Conservation (phyloP, 2,888 invertebrate genomes). For the Trissolcus japonicus region DNA sequence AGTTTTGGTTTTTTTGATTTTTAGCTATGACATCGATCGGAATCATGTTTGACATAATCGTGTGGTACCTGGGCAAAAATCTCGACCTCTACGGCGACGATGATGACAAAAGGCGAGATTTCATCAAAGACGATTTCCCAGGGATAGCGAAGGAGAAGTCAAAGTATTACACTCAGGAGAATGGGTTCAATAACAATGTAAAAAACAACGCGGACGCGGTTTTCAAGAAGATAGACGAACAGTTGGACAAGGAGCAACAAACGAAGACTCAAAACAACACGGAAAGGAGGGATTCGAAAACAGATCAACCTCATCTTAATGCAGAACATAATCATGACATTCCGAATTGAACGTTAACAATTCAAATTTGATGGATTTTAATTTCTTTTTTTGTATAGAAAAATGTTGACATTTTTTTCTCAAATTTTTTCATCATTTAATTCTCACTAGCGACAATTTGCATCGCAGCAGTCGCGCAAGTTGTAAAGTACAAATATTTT, state of each 20-base stretch:
- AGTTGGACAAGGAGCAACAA: slow-evolving; percentile 31
- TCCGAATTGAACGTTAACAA: slow-evolving; percentile 23
- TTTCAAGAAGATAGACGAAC: slow-evolving; percentile 43
- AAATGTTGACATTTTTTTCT: background rate
- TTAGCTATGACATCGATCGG: slow-evolving; percentile 79
- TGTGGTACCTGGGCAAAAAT: slow-evolving; percentile 80
- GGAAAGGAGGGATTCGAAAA: slow-evolving; percentile 29
- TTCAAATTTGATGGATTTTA: background rate
- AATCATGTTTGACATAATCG: slow-evolving; percentile 79
- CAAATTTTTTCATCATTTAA: slow-evolving; percentile 1
- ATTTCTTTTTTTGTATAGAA: background rate
- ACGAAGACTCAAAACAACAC: slow-evolving; percentile 23
- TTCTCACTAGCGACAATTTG: slow-evolving; percentile 2
- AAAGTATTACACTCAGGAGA: slow-evolving; percentile 44
- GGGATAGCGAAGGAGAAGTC: slow-evolving; percentile 45
- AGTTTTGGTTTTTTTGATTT: slow-evolving; percentile 54
- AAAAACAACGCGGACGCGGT: slow-evolving; percentile 34
- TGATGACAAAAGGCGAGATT: slow-evolving; percentile 69
- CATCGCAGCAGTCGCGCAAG: background rate
- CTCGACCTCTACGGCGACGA: slow-evolving; percentile 80
- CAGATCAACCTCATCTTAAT: slow-evolving; percentile 13
- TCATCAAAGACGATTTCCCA: slow-evolving; percentile 61
- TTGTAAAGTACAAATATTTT: too few relatives aligned
- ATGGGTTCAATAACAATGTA: slow-evolving; percentile 23
- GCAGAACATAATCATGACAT: slow-evolving; percentile 35